Base-by-base conservation (phyloP, 2,113 vertebrate genomes). In the Ptilonorhynchus violaceus region DNA sequence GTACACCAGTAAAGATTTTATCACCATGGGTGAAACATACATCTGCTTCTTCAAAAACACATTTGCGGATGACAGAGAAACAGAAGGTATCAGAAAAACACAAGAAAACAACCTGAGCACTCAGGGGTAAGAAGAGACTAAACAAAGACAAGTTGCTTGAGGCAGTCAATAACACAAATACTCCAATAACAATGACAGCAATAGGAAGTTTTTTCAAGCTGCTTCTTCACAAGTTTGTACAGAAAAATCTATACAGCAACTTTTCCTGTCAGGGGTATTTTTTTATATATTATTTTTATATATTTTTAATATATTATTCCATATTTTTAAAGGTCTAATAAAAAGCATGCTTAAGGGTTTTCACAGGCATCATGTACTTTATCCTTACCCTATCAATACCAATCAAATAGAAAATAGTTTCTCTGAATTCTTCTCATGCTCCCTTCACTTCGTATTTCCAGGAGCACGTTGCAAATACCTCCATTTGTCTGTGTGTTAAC, bases 141-240 rank as follows among this genome's bases (percentile, higher is more conserved):
- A 91, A 85, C 33, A 94, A 87, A 94, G 80, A 88, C 41, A 84
- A 90, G 86, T 79, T 59, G 86, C 56, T 89, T 70, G 46, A 95
- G 89, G 89, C 93, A 95, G 56, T 89, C 68, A 88, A 80, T 95
- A 93, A 82, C 52, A 81, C 0, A 13, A 95, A 69, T 89, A 83
- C 37, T 88, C 46, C 55, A 58, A 76, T 63, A 92, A 64, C 72
- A 58, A 83, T 44, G 67, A 67, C 92, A 78, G 69, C 31, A 66
- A 50, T 22, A 75, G 42, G 59, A 93, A 83, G 41, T 25, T 64
- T 69, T 67, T 90, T 39, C 75, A 73, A 85, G 52, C 60, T 83
- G 41, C 19, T 91, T 88, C 55, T 93, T 92, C 55, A 46, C 44
- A 56, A 63, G 17, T 28, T 17, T 41, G 16, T 63, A 53, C 41